Evolutionary conservation across 2,797 vertebrate genomes (phyloP).

Genomic region (Hyperoplus lanceolatus): DNA sequence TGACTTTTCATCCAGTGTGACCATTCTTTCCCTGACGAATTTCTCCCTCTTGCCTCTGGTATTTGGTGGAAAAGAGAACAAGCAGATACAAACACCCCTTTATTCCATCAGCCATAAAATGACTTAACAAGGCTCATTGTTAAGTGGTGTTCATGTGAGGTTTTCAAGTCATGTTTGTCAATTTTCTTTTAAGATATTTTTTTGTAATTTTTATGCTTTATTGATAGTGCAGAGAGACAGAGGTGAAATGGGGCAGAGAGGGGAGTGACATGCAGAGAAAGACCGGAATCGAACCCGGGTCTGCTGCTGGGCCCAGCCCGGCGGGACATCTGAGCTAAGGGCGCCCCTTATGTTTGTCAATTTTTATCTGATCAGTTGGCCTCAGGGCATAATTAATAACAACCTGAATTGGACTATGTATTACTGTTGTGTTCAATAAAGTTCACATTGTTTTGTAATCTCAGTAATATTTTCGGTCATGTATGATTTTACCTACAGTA

Average conservation of each 20-base stretch:
- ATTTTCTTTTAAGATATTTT: no score
- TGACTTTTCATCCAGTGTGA: conserved; percentile 44
- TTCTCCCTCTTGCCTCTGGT: conserved; percentile 31
- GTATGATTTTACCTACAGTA: background rate
- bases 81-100: conserved; percentile 37
- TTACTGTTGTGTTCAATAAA: background rate
- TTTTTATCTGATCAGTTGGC: conserved; percentile 1
- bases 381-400: conserved; percentile 10
- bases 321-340: no score
- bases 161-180: background rate
- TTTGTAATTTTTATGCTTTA: no score
- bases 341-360: background rate
- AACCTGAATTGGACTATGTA: conserved; percentile 7
- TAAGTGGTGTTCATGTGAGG: conserved; percentile 20
- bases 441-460: background rate
- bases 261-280: no score
- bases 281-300: no score
- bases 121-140: conserved; percentile 43
- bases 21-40: conserved; percentile 36
- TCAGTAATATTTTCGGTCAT: background rate
- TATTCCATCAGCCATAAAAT: conserved; percentile 29
- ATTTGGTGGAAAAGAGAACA: conserved; percentile 60
- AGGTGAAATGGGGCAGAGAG: no score
- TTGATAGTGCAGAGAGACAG: no score
- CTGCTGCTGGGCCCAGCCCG: no score